These are phyloP conservation scores for Turritopsis dohrnii DNA, from an alignment of 30 jellyfish, hydroid and myxozoan genomes.

Conservation along the genomic window DNA sequence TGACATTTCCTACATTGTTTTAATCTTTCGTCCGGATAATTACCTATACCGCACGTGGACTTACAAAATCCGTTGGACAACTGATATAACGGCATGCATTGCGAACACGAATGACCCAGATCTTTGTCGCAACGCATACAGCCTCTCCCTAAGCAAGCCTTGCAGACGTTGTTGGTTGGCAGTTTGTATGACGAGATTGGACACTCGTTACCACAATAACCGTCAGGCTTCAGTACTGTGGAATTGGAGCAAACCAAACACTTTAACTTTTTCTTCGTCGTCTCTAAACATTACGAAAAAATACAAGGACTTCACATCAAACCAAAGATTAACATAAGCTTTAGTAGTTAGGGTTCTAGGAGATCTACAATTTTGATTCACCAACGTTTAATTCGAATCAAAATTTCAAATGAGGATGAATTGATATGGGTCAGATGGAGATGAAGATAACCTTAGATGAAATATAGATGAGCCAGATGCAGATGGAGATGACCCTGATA, in stretches of 20 bases:
- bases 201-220: slow-evolving; percentile 15
- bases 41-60: slow-evolving; percentile 45
- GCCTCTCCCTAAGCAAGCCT: slow-evolving; percentile 13
- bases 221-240: slow-evolving; percentile 26
- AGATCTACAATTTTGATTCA: not conserved
- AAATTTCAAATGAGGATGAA: too few species aligned
- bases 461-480: too few species aligned
- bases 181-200: slow-evolving; percentile 13
- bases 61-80: slow-evolving; percentile 47
- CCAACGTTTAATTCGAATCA: not conserved
- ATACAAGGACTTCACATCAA: not conserved
- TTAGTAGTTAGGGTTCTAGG: not conserved
- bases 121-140: slow-evolving; percentile 10
- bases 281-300: not conserved
- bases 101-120: slow-evolving; percentile 34
- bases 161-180: slow-evolving; percentile 29
- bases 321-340: not conserved
- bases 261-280: not conserved
- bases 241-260: slow-evolving; percentile 29
- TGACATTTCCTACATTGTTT: slow-evolving; percentile 52
- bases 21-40: slow-evolving; percentile 10
- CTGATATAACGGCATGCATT: slow-evolving; percentile 42
- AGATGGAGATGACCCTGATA: too few species aligned
- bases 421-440: too few species aligned
- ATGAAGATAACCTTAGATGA: not conserved